These are phyloP conservation scores for Peromyscus attwateri DNA, from an alignment of 2,797 vertebrate genomes.

Conservation along the genomic window DNA sequence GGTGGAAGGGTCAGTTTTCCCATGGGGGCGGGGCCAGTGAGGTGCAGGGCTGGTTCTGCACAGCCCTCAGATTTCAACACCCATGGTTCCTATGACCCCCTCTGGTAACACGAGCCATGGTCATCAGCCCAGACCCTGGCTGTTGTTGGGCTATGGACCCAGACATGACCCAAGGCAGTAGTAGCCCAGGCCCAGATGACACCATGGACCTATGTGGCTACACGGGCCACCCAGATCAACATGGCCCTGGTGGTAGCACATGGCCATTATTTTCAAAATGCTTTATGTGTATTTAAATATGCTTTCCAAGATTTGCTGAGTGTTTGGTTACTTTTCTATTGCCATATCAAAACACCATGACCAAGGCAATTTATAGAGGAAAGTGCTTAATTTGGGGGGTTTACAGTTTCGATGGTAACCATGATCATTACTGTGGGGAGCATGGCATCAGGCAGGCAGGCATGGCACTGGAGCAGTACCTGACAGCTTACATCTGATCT, in stretches of 20 bases:
- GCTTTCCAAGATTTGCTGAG: not conserved
- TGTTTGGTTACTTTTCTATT: not conserved
- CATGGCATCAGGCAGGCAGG: not conserved
- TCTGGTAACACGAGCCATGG: not conserved
- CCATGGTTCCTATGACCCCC: not conserved
- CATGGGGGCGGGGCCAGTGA: not conserved
- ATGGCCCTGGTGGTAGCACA: not conserved
- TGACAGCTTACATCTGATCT: not conserved
- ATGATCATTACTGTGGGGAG: not conserved
- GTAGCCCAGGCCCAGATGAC: not conserved
- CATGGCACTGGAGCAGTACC: not conserved
- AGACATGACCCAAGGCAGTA: not conserved
- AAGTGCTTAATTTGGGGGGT: too few relatives aligned
- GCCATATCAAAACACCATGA: not conserved
- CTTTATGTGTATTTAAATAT: not conserved
- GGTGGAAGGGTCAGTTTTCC: not conserved
- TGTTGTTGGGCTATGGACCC: not conserved
- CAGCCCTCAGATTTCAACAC: not conserved
- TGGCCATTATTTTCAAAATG: not conserved
- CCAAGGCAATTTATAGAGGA: not conserved
- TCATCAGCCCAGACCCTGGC: not conserved
- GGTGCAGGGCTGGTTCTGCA: not conserved
- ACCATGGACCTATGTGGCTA: not conserved
- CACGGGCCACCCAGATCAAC: not conserved
- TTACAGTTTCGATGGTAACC: not conserved